Evolutionary conservation across 2,888 invertebrate species (phyloP).

Genomic region (Oligia latruncula): DNA sequence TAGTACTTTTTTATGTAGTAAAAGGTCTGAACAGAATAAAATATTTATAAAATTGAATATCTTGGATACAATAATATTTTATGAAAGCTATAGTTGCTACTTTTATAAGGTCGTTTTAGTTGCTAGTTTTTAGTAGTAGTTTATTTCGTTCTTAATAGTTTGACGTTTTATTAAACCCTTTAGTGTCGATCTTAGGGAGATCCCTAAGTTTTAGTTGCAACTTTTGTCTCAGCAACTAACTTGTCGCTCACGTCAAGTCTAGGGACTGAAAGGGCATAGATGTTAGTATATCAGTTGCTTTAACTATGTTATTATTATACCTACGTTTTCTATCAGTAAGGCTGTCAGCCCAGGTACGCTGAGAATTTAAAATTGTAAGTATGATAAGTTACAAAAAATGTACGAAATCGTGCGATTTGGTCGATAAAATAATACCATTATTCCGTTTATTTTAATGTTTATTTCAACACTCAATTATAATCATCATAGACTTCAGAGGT

Average conservation of each 20-base stretch:
- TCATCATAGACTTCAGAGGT: neutral
- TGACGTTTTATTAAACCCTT: neutral
- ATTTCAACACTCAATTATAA: neutral
- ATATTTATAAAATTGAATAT: neutral
- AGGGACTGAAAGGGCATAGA: neutral
- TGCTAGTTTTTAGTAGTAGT: too few relatives aligned
- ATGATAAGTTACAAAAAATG: neutral
- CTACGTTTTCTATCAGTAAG: neutral
- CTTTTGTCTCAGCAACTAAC: too few relatives aligned
- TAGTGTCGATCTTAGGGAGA: neutral
- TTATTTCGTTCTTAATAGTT: neutral
- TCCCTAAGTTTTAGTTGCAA: too few relatives aligned
- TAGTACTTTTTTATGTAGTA: neutral
- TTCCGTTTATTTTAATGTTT: neutral
- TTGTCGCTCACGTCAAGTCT: too few relatives aligned
- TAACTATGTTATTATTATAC: neutral
- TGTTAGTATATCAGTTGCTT: neutral
- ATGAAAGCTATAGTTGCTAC: neutral
- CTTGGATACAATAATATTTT: conserved; percentile 15
- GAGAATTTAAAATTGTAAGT: neutral
- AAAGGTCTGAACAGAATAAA: neutral
- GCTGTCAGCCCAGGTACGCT: neutral
- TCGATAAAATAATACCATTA: too few relatives aligned
- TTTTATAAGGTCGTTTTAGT: too few relatives aligned
- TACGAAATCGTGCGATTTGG: neutral